A percentile compares a stretch with the other conserved stretches of the same genome.
Conservation (phyloP, 2,797 vertebrate genomes). For the Uromys caudimaculatus region DNA sequence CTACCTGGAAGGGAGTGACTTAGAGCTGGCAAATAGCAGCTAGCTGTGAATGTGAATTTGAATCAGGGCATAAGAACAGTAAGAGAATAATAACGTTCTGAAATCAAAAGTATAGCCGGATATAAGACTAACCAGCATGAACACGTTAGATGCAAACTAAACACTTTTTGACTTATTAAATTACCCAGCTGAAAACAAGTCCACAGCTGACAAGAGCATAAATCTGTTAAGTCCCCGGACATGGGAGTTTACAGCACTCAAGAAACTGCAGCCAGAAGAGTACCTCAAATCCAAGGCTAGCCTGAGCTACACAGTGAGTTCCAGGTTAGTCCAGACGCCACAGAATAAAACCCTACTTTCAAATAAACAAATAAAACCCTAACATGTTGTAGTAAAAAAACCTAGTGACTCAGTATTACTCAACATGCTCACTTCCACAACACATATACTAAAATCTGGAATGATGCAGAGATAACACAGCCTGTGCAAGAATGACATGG, state of each 20-base stretch:
- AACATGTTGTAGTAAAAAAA: not conserved
- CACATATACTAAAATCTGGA: not conserved
- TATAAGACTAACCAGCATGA: not conserved
- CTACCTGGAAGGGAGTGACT: not conserved
- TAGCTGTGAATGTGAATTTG: not conserved
- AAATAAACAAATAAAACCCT: not conserved
- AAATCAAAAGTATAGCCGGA: constrained; percentile 47
- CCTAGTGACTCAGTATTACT: not conserved
- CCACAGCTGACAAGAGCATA: not conserved
- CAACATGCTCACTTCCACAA: too few relatives aligned
- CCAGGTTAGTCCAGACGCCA: not conserved
- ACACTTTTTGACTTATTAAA: constrained; percentile 29
- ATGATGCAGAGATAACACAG: not conserved
- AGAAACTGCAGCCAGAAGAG: not conserved
- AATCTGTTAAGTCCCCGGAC: not conserved
- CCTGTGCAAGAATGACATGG: not conserved
- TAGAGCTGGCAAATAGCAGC: not conserved
- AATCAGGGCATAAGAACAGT: constrained; percentile 4
- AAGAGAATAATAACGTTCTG: not conserved
- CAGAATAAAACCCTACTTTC: not conserved
- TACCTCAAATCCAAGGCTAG: not conserved
- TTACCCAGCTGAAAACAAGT: constrained; percentile 18
- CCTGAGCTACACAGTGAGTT: not conserved
- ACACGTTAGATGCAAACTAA: constrained; percentile 15
- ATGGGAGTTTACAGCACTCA: too few relatives aligned